Base-by-base conservation (phyloP, 2,113 vertebrate genomes). In the Morone saxatilis region DNA sequence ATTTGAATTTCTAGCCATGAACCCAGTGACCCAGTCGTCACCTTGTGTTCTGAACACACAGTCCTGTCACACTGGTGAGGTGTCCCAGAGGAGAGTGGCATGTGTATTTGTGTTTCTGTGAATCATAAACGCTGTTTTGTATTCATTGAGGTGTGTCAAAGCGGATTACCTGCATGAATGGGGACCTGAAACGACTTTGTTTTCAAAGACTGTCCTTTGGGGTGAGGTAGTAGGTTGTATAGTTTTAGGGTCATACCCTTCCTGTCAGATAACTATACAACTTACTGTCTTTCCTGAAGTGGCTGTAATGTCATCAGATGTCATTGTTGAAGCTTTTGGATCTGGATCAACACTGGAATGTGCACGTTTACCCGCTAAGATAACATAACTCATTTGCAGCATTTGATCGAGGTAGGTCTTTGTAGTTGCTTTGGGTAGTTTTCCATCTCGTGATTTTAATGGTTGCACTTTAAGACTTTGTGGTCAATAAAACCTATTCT, bases 211-310 rank as follows among this genome's bases (percentile, higher is more conserved):
- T 96, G 98, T 96, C 97, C 97, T 99, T 99, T 99, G 98, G 97
- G 98, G 97, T 99, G 98, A 99, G 98, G 98, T 99, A 99, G 98
- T 99, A 99, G 98, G 98, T 99, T 99, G 98, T 99, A 99, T 99
- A 99, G 98, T 99, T 99, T 99, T 97, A 95, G 98, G 98, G 97
- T 96, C 83, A 88, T 80, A 92, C 97, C 98, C 97, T 97, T 96
- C 96, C 96, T 97, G 93, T 97, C 96, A 97, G 94, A 96, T 98
- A 98, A 99, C 98, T 99, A 99, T 99, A 99, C 98, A 99, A 99
- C 96, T 97, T 99, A 99, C 98, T 99, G 98, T 99, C 98, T 99
- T 99, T 99, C 98, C 98, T 98, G 96, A 99, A 98, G 98, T 96
- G 98, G 96, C 96, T 96, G 97, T 97, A 96, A 97, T 96, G 86